phyloP scores from a whole-genome alignment of 2,888 invertebrate species.

The Tetranychus truncatus region DNA sequence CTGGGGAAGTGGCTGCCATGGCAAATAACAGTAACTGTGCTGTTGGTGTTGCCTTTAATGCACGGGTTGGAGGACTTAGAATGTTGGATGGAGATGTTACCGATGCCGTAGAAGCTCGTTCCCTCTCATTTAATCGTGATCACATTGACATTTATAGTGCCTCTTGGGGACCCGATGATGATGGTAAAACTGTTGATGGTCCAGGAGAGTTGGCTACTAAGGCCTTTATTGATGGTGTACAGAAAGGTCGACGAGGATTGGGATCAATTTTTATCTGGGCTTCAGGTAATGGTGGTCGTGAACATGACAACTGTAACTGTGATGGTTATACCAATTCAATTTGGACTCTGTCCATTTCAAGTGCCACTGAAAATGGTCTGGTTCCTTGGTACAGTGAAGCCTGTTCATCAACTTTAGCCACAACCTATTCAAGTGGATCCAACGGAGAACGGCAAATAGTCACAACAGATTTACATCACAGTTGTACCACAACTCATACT shows the following conservation, averaged over 20 bases:
- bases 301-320: conserved; percentile 93
- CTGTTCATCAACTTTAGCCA: conserved; percentile 89
- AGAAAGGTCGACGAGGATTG: conserved; percentile 57
- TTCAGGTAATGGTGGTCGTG: conserved; percentile 82
- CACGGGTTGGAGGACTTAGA: conserved; percentile 85
- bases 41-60: conserved; percentile 91
- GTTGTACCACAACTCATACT: conserved; percentile 43
- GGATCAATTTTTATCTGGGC: conserved; percentile 96
- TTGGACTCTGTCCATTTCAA: conserved; percentile 91
- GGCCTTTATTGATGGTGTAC: conserved; percentile 82
- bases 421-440: conserved; percentile 91
- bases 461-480: conserved; percentile 23
- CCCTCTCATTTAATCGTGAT: conserved; percentile 73
- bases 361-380: conserved; percentile 84
- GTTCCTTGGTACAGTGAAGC: conserved; percentile 99
- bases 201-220: conserved; percentile 77
- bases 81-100: conserved; percentile 74
- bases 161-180: conserved; percentile 93
- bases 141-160: conserved; percentile 93
- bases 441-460: conserved; percentile 42
- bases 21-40: conserved; percentile 56
- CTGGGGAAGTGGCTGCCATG: conserved; percentile 75
- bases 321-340: conserved; percentile 99
- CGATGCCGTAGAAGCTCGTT: conserved; percentile 84
- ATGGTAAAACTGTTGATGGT: conserved; percentile 88